Percentiles rank a stretch among this genome's conserved stretches.
phyloP scores from a whole-genome alignment of 2,797 vertebrate species.

The Acanthurus leucopareius region DNA sequence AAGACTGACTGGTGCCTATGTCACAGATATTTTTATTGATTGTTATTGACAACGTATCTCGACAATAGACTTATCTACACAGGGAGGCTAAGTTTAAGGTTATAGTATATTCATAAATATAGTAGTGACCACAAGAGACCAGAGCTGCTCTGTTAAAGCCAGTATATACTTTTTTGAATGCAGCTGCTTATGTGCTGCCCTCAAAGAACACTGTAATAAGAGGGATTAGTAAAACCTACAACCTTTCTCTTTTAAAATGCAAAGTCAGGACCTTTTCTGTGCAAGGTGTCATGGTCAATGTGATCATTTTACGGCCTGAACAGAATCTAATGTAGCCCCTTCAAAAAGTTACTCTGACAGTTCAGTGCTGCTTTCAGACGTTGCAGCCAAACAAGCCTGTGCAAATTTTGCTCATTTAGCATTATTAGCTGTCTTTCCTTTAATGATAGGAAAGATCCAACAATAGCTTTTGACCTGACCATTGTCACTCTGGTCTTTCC shows the following conservation, averaged over 20 bases:
- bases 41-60: not conserved
- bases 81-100: not conserved
- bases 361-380: conserved; percentile 19
- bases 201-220: not conserved
- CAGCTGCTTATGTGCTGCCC: not conserved
- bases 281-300: too few relatives aligned
- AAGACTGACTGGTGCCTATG: not conserved
- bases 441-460: conserved; percentile 24
- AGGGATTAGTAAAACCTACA: not conserved
- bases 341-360: conserved; percentile 4
- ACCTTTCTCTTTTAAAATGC: not conserved
- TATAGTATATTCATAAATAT: conserved; percentile 11
- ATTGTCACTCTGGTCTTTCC: not conserved
- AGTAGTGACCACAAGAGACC: not conserved
- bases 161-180: not conserved
- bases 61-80: not conserved
- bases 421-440: conserved; percentile 25
- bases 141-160: not conserved
- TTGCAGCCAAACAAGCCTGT: conserved; percentile 19
- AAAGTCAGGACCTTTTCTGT: conserved; percentile 1
- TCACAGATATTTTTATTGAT: not conserved
- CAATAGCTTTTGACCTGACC: conserved; percentile 13
- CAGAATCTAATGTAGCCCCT: not conserved
- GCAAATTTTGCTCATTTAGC: conserved; percentile 44
- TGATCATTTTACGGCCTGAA: conserved; percentile 1